Base-by-base conservation (phyloP, 1,140 invertebrate genomes). In the Onthophagus taurus region DNA sequence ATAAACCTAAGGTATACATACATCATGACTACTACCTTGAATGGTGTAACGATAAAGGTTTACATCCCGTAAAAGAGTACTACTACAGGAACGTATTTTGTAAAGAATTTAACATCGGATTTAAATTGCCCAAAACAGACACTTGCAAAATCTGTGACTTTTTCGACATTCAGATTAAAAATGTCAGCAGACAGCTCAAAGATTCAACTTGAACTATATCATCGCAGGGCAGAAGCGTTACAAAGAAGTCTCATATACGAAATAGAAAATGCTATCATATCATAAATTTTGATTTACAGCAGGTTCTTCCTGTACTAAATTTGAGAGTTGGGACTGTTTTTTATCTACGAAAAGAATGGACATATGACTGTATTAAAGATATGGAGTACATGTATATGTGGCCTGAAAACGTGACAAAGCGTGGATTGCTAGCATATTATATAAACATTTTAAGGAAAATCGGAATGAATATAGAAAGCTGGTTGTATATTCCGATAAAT, bases 331-430 rank as follows among this genome's bases (percentile, higher is more conserved):
- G 42, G 13, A 13, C 31, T 12, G 31, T 24, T 31, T 41, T 36
- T 43, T 42, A 37, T 31, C 21, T 35, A 38, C 2, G 21, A 16
- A 43, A 18, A 44, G 31, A 31, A 12, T 42, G 33, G 20, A 44
- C 26, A 11, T 41, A 48, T 30, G 34, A 48, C 14, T 48, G 41
- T 36, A 24, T 26, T 41, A n/a, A 26, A 2, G 39, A 31, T 31
- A 42, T 31, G 3, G 37, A 31, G 11, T 24, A 42, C 24, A 47
- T 47, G 38, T 47, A 42, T 34, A 47, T 47, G 38, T 47, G 45
- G 45, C 11, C 37, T 13, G 41, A 37, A 14, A 24, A 42, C 20
- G 1, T 36, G 11, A 24, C 26, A 4, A 48, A 47, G 21, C 41
- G 45, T 19, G 45, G 46, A 43, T 48, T 43, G 41, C 16, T 12